Percentiles rank a stretch among this genome's conserved stretches.
These are phyloP conservation scores for Drosophila jambulina DNA, from an alignment of 1,140 invertebrate species.

Conservation along the genomic window DNA sequence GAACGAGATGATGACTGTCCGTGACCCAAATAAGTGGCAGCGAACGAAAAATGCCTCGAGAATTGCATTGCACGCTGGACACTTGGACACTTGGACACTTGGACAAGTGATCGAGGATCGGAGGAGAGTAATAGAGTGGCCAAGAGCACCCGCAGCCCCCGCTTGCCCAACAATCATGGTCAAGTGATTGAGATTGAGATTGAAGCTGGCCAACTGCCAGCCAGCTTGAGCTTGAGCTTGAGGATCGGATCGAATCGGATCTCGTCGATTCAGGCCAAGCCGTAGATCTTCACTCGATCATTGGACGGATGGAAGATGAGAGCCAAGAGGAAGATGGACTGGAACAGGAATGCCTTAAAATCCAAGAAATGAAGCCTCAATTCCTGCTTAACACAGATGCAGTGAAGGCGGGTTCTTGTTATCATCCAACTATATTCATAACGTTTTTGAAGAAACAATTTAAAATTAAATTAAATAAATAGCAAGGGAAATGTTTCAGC, in stretches of 20 bases:
- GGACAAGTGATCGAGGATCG: slow-evolving; percentile 4
- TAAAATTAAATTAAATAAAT: not conserved
- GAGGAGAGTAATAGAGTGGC: slow-evolving; percentile 2
- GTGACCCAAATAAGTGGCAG: slow-evolving; percentile 75
- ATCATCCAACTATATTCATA: not conserved
- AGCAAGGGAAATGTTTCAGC: too few relatives aligned
- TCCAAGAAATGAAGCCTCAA: slow-evolving; percentile 13
- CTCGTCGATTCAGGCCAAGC: slow-evolving; percentile 40
- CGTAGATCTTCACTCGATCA: slow-evolving; percentile 33
- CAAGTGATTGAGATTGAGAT: slow-evolving; percentile 46
- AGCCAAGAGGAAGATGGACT: not conserved
- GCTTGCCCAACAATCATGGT: slow-evolving; percentile 2
- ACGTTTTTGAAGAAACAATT: not conserved
- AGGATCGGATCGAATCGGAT: slow-evolving; percentile 23
- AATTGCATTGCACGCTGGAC: slow-evolving; percentile 46
- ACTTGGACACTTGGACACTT: slow-evolving; percentile 18
- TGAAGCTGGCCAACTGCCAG: slow-evolving; percentile 18
- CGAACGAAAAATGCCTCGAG: slow-evolving; percentile 68
- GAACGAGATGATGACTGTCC: slow-evolving; percentile 73
- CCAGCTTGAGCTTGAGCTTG: slow-evolving; percentile 16
- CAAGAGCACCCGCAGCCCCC: not conserved
- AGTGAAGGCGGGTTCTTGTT: not conserved
- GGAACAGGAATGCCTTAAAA: not conserved
- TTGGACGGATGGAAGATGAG: slow-evolving; percentile 7
- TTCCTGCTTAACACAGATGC: slow-evolving; percentile 8